Percentiles rank a stretch among this genome's conserved stretches.
Conservation (phyloP, 92 coral and sea anemone genomes). For the Phenganax subtilis region DNA sequence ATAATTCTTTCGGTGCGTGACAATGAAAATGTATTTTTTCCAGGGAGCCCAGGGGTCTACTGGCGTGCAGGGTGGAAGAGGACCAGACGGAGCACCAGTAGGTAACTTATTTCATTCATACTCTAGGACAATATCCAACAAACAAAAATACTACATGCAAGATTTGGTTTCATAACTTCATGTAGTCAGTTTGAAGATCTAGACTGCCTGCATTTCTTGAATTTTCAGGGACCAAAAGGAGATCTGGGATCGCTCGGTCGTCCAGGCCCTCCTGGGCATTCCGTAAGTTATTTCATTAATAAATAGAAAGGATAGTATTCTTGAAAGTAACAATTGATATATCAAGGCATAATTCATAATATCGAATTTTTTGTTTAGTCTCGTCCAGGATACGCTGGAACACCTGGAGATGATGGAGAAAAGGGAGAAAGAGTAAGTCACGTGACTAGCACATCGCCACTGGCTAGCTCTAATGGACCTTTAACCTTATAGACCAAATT, state of each 20-base stretch:
- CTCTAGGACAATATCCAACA: not conserved
- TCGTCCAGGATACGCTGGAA: conserved; percentile 15
- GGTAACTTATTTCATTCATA: conserved; percentile 38
- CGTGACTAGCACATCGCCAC: too few relatives aligned
- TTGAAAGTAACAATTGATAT: not conserved
- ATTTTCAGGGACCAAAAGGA: conserved; percentile 31
- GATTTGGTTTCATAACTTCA: not conserved
- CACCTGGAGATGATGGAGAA: conserved; percentile 17
- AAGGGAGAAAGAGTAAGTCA: conserved; percentile 20
- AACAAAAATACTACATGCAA: not conserved
- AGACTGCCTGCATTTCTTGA: not conserved
- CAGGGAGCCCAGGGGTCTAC: conserved; percentile 65
- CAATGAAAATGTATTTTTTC: not conserved
- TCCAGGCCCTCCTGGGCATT: conserved; percentile 16
- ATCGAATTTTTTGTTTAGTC: not conserved
- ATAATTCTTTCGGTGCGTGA: not conserved
- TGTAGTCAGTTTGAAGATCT: not conserved
- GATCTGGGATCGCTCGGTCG: conserved; percentile 22
- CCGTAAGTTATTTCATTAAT: conserved; percentile 6
- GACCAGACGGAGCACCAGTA: conserved; percentile 62
- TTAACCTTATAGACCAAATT: too few relatives aligned
- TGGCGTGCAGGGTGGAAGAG: conserved; percentile 59
- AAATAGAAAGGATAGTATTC: not conserved
- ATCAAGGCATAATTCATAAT: not conserved
- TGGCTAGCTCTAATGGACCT: too few relatives aligned